These are phyloP conservation scores for Drosophila murphyi DNA, from an alignment of 1,140 invertebrate genomes.

Conservation along the genomic window DNA sequence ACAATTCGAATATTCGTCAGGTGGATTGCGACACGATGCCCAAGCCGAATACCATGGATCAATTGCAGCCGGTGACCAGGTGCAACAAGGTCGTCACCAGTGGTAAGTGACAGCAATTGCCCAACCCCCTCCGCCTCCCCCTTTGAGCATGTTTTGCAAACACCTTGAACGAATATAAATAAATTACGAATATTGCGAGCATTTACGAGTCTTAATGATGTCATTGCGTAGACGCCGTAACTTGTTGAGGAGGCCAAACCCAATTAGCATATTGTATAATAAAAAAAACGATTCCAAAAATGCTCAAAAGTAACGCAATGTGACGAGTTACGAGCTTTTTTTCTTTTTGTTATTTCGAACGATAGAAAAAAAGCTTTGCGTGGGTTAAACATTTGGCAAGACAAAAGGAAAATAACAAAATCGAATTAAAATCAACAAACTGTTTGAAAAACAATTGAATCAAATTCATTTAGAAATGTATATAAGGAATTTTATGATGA, in stretches of 20 bases:
- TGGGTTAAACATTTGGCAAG: constrained; percentile 24
- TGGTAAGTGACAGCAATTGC: constrained; percentile 60
- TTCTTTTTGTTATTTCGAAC: not conserved
- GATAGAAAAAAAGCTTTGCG: constrained; percentile 26
- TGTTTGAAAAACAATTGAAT: constrained; percentile 5
- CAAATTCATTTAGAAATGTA: not conserved
- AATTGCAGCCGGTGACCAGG: constrained; percentile 71
- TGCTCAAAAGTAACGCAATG: constrained; percentile 19
- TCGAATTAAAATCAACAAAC: constrained; percentile 1
- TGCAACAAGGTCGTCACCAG: constrained; percentile 81
- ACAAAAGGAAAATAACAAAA: constrained; percentile 3
- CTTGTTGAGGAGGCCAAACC: constrained; percentile 28
- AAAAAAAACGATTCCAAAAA: constrained; percentile 31
- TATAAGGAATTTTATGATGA: not conserved
- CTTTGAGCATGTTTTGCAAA: constrained; percentile 21
- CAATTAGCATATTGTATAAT: constrained; percentile 64
- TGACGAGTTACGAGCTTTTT: constrained; percentile 4
- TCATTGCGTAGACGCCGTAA: constrained; percentile 51
- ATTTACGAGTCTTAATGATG: constrained; percentile 47
- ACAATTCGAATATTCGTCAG: constrained; percentile 53
- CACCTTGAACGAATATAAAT: constrained; percentile 45
- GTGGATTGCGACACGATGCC: constrained; percentile 71
- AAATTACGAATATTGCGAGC: not conserved
- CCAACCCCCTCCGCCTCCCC: not conserved
- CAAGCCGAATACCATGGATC: constrained; percentile 68